Evolutionary conservation across 2,888 invertebrate genomes (phyloP), one percentile per base, ranked within the genome.

Genomic region (Brachypalpus laphriformis): DNA sequence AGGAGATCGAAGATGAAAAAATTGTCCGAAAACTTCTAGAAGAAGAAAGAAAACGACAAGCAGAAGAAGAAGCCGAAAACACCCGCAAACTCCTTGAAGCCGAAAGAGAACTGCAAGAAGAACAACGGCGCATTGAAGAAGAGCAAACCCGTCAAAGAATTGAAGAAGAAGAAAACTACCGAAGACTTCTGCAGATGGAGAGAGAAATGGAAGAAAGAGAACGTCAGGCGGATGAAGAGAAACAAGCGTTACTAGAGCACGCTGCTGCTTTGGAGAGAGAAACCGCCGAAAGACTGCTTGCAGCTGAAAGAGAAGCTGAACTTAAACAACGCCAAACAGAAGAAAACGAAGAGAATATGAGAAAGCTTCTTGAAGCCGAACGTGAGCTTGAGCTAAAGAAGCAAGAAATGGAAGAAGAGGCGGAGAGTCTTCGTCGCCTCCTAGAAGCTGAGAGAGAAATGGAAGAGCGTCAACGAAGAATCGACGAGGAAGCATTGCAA

Each of bases 381-480:
- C 72, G 72, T n/a, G 66, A 82, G 28, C 49, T 82, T 0, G 82
- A 82, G 9, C 20, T 72, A 7, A 82, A 45, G 25, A 82, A 82
- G 11, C 75, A 45, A 51, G 82, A 77, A 65, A 76, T 82, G 86
- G 86, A 86, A 56, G 82, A 77, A 54, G 86, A 86, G 16, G 82
- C 76, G 0, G 82, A 61, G 4, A 86, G 68, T 37, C 66, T 86
- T 16, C 76, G 71, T 8, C 16, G 45, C 25, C 82, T 82, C 6
- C 66, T 86, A 34, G 86, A 91, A 76, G 91, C 91, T 16, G 91
- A 91, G 71, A 89, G 89, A 74, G 90, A 91, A 87, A 91, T 91
- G 90, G 91, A 90, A 9, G 89, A 89, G 61, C 45, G 90, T 14
- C 89, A 89, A 8, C 88, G 88, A 25, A 87, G 87, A 82, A 75